Evolutionary conservation across 2,888 invertebrate species (phyloP), one percentile per base, ranked within the genome.

Genomic region (Tachina fera): DNA sequence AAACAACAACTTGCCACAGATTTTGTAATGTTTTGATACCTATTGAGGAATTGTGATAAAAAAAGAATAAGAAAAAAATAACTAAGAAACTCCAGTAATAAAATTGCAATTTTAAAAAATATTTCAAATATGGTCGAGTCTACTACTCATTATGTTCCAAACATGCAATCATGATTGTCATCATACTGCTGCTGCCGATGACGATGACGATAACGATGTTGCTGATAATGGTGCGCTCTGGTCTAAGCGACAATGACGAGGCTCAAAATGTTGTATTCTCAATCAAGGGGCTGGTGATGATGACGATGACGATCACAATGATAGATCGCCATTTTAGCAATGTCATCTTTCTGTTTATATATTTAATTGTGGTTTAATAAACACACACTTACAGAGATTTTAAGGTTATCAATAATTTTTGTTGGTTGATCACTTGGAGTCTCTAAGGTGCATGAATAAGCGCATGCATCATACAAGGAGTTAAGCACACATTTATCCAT

Each of bases 51-150:
- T 53, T 49, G 53, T 49, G 43, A 47, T 19, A 74, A 47, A 67
- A 71, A 67, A 41, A 41, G 10, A 9, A 68, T 19, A 58, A 65
- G 2, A 31, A 63, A 80, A 78, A 31, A 60, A 61, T 11, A 31
- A 14, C 31, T 53, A 68, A 49, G 6, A 56, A 56, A 63, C 56
- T 75, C 6, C 76, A 77, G 76, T 76, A 83, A 86, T 86, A 83
- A 86, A 86, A 86, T 58, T 71, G 75, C 79, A 83, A 86, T 86
- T 86, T 83, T 76, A n/a, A 68, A 75, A 85, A 80, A 72, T 80
- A 74, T 80, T 76, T 61, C 79, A 83, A 83, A 86, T 86, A 86
- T 79, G 86, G 81, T 61, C 41, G 79, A 79, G 79, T 61, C 86
- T 41, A 68, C 67, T 67, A 83, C 65, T 79, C 82, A 86, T 83